Evolutionary conservation across 2,113 vertebrate genomes (phyloP).

Genomic region (Leptodactylus fuscus): DNA sequence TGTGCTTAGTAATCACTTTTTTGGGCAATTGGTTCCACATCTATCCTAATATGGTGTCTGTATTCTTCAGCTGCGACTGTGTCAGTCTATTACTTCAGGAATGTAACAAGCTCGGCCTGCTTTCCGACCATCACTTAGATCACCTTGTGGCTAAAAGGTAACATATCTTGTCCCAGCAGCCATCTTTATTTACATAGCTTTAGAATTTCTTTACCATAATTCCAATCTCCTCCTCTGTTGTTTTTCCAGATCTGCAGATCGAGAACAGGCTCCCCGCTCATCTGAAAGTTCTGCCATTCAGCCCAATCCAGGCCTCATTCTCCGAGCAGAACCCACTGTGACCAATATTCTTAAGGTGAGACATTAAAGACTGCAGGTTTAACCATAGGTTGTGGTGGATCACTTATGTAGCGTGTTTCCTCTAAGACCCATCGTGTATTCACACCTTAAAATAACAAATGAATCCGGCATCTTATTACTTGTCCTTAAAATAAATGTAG

Average conservation of each 20-base stretch:
- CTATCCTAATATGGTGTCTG: neutral
- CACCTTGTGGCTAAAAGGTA: constrained; percentile 90
- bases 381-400: too few species aligned
- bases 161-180: neutral
- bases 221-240: neutral
- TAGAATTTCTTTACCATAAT: neutral
- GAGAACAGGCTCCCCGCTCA: constrained; percentile 86
- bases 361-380: neutral
- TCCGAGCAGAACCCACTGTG: constrained; percentile 94
- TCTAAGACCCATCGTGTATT: too few species aligned
- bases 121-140: constrained; percentile 84
- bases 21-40: too few species aligned
- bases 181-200: neutral
- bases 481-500: too few species aligned
- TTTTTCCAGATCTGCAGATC: constrained; percentile 79
- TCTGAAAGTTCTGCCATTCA: constrained; percentile 96
- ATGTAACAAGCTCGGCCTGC: constrained; percentile 92
- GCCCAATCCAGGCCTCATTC: constrained; percentile 93
- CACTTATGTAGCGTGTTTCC: too few species aligned
- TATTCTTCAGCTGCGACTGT: constrained; percentile 87
- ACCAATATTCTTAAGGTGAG: constrained; percentile 96
- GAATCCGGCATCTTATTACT: too few species aligned
- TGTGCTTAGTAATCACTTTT: too few species aligned
- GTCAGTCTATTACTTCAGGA: constrained; percentile 90
- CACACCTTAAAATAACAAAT: too few species aligned